Conservation (phyloP, 1,140 invertebrate genomes). For the Pteromalus puparum region DNA sequence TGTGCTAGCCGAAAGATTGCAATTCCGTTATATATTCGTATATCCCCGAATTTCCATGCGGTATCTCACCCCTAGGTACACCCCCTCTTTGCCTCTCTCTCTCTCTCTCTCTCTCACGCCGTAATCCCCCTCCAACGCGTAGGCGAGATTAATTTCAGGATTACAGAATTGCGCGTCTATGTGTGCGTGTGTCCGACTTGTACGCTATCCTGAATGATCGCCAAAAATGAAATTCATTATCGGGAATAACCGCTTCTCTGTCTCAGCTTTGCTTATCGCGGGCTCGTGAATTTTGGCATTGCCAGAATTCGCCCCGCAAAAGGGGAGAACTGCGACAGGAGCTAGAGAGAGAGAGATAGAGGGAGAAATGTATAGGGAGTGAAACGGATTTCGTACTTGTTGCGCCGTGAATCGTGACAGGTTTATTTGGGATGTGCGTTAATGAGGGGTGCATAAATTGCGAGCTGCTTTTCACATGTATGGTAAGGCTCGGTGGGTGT, state of each 20-base stretch:
- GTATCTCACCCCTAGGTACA: neutral
- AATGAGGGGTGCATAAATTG: conserved; percentile 70
- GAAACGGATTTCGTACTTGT: conserved; percentile 63
- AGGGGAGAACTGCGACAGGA: neutral
- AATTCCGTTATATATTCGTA: neutral
- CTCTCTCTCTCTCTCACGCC: neutral
- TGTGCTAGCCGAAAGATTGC: neutral
- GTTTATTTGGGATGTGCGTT: conserved; percentile 62
- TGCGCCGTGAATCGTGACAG: conserved; percentile 63
- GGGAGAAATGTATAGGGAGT: neutral
- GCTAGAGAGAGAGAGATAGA: neutral
- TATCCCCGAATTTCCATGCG: neutral
- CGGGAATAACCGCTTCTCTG: neutral
- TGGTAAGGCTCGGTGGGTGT: conserved; percentile 17
- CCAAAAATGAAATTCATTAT: conserved; percentile 44
- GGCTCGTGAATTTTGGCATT: neutral
- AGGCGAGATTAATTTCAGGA: conserved; percentile 29
- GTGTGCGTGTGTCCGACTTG: neutral
- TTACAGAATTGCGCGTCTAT: conserved; percentile 2
- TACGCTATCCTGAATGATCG: neutral
- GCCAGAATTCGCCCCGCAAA: neutral
- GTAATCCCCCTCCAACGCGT: neutral
- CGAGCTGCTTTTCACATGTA: conserved; percentile 56
- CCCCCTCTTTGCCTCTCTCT: neutral
- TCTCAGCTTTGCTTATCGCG: neutral